phyloP scores from a whole-genome alignment of 2,113 vertebrate genomes.

The Corvus hawaiiensis region DNA sequence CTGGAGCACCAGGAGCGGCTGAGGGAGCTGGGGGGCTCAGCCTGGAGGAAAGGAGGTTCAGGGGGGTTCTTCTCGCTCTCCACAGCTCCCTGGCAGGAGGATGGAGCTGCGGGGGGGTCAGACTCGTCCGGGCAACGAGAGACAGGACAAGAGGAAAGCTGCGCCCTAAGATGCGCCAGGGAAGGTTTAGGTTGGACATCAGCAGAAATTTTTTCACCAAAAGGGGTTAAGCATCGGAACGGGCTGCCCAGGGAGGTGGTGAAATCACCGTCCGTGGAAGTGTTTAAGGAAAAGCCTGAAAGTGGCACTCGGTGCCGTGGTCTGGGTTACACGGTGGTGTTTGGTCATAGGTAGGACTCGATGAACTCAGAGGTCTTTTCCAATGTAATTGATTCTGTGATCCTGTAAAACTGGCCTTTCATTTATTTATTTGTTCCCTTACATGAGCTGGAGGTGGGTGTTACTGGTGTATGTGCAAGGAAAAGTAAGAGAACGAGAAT shows the following conservation, averaged over 20 bases:
- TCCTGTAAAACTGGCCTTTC: not conserved
- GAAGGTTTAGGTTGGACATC: not conserved
- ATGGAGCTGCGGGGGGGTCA: too few relatives aligned
- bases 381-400: not conserved
- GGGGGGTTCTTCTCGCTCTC: too few relatives aligned
- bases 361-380: not conserved
- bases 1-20: not conserved
- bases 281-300: not conserved
- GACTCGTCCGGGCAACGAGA: too few relatives aligned
- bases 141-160: not conserved
- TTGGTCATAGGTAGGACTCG: not conserved
- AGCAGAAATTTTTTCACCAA: not conserved
- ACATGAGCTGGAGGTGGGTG: not conserved
- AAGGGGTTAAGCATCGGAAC: not conserved
- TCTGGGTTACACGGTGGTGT: not conserved
- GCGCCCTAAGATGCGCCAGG: fast-evolving
- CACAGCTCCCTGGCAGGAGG: not conserved
- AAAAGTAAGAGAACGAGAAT: not conserved
- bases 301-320: not conserved
- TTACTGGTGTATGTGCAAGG: not conserved
- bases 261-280: not conserved
- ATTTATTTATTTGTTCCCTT: fast-evolving
- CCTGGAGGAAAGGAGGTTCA: not conserved
- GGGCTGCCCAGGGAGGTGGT: too few relatives aligned
- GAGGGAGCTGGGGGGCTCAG: not conserved